Evolutionary conservation across 2,113 vertebrate species (phyloP).

Genomic region (Tetraodon nigroviridis): DNA sequence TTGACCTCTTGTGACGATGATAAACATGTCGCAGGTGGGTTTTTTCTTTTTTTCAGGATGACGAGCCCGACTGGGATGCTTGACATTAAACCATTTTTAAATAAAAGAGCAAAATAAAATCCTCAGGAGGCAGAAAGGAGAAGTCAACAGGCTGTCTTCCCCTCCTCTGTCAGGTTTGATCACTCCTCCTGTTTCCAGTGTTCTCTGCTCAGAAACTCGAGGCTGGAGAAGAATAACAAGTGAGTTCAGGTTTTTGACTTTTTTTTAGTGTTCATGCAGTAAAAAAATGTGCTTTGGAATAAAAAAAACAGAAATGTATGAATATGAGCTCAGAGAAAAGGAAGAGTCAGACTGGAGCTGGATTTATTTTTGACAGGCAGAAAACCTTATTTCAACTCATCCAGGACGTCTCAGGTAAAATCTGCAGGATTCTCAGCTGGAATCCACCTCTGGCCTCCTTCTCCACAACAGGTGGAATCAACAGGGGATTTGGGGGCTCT

Average conservation of each 20-base stretch:
- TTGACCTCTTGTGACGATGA: no score
- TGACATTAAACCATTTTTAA: no score
- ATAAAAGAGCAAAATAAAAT: no score
- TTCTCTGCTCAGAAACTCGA: slow-evolving; percentile 10
- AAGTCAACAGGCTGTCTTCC: neutral
- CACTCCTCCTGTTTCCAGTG: slow-evolving; percentile 26
- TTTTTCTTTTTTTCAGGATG: no score
- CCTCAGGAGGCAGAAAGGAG: no score
- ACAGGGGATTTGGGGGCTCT: slow-evolving; percentile 10
- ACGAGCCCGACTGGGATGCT: no score
- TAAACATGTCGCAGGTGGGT: no score
- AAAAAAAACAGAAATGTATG: neutral
- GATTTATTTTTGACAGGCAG: no score
- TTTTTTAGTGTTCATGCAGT: slow-evolving; percentile 7
- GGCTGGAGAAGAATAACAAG: neutral
- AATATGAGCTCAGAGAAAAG: neutral
- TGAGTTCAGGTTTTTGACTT: slow-evolving; percentile 16
- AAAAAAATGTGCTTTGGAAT: neutral
- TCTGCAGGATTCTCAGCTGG: slow-evolving; percentile 11
- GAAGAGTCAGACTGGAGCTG: no score
- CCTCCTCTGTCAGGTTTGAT: slow-evolving; percentile 6
- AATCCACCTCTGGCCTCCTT: slow-evolving; percentile 9
- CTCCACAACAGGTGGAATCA: slow-evolving; percentile 30
- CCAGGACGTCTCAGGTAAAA: neutral
- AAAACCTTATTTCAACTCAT: neutral